These are phyloP conservation scores for Carlito syrichta DNA, from an alignment of 2,113 vertebrate genomes.

Conservation along the genomic window DNA sequence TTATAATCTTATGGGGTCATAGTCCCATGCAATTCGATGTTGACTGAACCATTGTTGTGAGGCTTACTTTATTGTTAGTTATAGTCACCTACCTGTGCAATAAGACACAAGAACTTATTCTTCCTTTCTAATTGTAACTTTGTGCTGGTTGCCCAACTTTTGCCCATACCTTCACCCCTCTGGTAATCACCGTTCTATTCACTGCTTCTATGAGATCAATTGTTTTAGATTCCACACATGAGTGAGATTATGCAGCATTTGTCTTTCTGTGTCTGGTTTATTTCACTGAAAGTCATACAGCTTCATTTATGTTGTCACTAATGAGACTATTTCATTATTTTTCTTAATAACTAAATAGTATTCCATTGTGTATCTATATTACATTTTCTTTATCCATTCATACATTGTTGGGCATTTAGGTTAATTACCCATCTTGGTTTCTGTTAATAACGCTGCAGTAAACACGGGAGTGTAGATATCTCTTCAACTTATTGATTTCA, in stretches of 20 bases:
- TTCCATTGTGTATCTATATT: no score
- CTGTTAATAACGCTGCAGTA: background rate
- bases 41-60: background rate
- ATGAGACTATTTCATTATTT: background rate
- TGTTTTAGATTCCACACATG: background rate
- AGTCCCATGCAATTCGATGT: background rate
- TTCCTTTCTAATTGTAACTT: background rate
- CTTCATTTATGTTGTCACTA: background rate
- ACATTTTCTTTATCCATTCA: no score
- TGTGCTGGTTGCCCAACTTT: background rate
- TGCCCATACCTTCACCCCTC: background rate
- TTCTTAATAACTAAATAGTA: no score
- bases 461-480: background rate
- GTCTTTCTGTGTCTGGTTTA: background rate
- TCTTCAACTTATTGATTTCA: background rate
- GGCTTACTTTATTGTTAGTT: no score
- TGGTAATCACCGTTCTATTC: background rate
- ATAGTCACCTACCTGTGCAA: no score
- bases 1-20: background rate
- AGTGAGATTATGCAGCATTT: background rate
- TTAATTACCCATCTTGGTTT: background rate
- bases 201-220: background rate
- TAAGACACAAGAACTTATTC: background rate
- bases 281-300: background rate
- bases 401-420: background rate